Conservation (phyloP, 2,113 vertebrate species). For the Antechinus stuartii region DNA sequence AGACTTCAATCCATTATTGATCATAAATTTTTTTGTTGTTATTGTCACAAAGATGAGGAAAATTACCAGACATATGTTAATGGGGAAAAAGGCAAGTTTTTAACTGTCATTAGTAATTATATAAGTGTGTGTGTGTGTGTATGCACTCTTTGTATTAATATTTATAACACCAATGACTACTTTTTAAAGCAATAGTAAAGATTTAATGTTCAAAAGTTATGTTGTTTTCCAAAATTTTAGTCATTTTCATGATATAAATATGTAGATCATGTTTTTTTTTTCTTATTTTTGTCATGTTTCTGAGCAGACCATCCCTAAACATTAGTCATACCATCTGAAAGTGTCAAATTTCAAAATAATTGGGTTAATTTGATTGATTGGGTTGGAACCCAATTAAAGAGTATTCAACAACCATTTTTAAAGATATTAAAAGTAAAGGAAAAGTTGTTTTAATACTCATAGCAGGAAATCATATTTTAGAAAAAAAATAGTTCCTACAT, state of each 20-base stretch:
- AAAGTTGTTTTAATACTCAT: conserved; percentile 33
- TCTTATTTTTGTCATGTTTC: not conserved
- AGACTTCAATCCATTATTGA: conserved; percentile 55
- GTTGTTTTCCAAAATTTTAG: not conserved
- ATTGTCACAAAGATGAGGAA: conserved; percentile 83
- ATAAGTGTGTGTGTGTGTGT: conserved; percentile 5
- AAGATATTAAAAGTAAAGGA: conserved; percentile 6
- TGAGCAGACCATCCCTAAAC: conserved; percentile 22
- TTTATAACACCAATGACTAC: conserved; percentile 61
- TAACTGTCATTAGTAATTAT: conserved; percentile 73
- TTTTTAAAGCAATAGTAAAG: conserved; percentile 4
- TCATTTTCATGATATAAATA: not conserved
- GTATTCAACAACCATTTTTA: not conserved
- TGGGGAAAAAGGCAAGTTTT: conserved; percentile 89
- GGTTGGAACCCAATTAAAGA: not conserved
- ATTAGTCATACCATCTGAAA: not conserved
- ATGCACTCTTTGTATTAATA: not conserved
- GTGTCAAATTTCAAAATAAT: conserved; percentile 14
- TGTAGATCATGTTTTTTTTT: not conserved
- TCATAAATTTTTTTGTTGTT: conserved; percentile 77
- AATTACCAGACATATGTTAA: conserved; percentile 83
- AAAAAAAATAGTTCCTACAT: not conserved
- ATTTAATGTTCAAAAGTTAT: not conserved
- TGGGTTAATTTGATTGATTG: too few species aligned
- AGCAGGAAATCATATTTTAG: conserved; percentile 16